Conservation (phyloP, 1,140 invertebrate species). For the Diuraphis noxia region DNA sequence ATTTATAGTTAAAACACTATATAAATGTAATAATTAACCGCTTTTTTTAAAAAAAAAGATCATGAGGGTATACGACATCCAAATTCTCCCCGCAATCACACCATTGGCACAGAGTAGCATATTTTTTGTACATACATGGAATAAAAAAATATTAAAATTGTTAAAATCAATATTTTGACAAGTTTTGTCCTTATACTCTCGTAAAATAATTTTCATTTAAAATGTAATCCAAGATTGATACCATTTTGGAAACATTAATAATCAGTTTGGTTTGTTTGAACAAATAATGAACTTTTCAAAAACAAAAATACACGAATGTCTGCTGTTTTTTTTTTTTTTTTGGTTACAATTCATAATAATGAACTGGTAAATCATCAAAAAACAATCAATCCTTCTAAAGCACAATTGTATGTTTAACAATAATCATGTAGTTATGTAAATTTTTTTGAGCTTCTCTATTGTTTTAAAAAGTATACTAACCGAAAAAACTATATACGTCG, state of each 20-base stretch:
- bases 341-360: not conserved
- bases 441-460: not conserved
- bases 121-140: not conserved
- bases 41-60: no score
- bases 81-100: no score
- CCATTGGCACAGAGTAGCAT: not conserved
- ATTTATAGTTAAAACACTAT: no score
- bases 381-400: not conserved
- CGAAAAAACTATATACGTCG: not conserved
- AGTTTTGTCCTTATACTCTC: not conserved
- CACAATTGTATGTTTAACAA: not conserved
- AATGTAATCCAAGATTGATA: not conserved
- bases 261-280: not conserved
- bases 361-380: not conserved
- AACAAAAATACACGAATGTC: not conserved
- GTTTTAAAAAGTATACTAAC: not conserved
- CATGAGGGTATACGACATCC: no score
- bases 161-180: not conserved
- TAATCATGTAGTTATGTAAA: not conserved
- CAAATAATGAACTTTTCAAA: not conserved
- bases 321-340: not conserved
- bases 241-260: not conserved
- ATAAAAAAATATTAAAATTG: not conserved
- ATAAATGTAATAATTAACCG: no score
- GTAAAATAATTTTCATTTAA: not conserved